Evolutionary conservation across 1,140 invertebrate genomes (phyloP).

Genomic region (Euglossa dilemma): DNA sequence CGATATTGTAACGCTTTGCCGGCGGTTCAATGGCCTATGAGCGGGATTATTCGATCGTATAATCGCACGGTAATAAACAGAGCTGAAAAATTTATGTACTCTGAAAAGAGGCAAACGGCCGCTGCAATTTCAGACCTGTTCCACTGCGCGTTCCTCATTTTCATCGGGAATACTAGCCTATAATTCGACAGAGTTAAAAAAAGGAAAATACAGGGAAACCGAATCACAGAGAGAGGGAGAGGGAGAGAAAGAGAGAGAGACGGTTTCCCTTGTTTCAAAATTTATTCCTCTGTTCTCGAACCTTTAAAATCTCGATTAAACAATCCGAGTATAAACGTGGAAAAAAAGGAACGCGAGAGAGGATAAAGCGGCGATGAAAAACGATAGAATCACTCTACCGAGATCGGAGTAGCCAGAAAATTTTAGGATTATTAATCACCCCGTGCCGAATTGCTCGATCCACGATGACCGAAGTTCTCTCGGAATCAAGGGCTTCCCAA

Average conservation of each 20-base stretch:
- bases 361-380: no score
- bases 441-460: not conserved
- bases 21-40: not conserved
- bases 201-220: not conserved
- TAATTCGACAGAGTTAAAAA: not conserved
- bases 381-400: no score
- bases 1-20: not conserved
- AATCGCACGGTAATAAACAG: not conserved
- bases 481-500: slow-evolving; percentile 6
- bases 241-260: no score
- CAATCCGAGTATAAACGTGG: not conserved
- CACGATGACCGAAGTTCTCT: not conserved
- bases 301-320: no score
- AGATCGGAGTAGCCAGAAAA: not conserved
- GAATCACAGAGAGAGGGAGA: no score
- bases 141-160: not conserved
- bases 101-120: not conserved
- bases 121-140: not conserved
- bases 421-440: slow-evolving; percentile 1
- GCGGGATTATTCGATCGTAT: not conserved
- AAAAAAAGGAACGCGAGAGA: no score
- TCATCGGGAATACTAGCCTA: not conserved
- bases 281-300: no score
- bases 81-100: not conserved
- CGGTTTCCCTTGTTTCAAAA: no score